phyloP scores from a whole-genome alignment of 2,113 vertebrate species.

The Crotalus viridis region DNA sequence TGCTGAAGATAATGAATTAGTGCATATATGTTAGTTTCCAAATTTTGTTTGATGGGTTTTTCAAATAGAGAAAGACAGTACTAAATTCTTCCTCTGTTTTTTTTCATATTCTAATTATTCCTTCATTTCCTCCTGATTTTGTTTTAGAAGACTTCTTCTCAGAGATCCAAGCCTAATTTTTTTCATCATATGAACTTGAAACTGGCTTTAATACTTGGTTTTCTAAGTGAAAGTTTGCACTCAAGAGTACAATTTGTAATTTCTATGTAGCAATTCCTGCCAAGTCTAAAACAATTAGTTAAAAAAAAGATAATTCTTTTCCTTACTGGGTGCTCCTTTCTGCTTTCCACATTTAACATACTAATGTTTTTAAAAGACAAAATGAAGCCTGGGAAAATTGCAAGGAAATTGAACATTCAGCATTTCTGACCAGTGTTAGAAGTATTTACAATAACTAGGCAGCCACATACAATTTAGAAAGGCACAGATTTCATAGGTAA shows the following conservation, averaged over 20 bases:
- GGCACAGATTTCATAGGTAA: background rate
- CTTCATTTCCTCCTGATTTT: background rate
- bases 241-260: background rate
- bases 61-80: background rate
- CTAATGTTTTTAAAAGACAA: background rate
- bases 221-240: background rate
- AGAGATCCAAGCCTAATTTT: background rate
- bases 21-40: background rate
- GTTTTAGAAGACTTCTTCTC: background rate
- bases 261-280: background rate
- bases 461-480: background rate
- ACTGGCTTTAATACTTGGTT: background rate
- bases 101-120: background rate
- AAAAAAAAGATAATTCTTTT: background rate
- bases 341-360: background rate
- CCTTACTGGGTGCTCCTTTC: background rate
- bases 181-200: background rate
- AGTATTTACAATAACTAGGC: background rate
- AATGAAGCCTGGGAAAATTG: background rate
- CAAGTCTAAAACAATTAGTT: background rate
- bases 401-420: background rate
- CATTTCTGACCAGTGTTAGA: background rate
- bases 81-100: background rate
- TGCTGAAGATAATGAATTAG: background rate
- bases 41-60: background rate